Conservation (phyloP, 2,113 vertebrate species). For the Pogona vitticeps region DNA sequence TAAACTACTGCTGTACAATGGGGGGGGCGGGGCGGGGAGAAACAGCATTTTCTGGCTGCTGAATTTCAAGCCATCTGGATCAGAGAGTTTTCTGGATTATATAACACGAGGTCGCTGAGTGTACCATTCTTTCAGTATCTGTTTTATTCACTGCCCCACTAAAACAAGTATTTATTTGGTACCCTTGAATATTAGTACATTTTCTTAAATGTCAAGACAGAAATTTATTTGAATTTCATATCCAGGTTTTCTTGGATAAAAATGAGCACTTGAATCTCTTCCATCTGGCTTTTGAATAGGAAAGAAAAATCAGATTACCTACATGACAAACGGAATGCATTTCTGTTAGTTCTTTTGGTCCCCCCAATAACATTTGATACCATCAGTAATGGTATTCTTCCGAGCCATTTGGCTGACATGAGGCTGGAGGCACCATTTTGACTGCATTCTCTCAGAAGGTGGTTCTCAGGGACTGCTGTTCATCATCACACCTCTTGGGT, state of each 20-base stretch:
- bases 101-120: fast-evolving
- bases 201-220: constrained; percentile 10
- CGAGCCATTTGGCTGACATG: no score
- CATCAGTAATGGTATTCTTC: no score
- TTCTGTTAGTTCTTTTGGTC: no score
- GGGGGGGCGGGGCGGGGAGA: fast-evolving
- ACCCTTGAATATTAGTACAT: neutral
- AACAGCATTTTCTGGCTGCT: neutral
- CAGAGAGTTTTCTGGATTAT: neutral
- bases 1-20: neutral
- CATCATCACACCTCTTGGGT: no score
- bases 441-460: no score
- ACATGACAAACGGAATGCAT: no score
- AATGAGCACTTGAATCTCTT: neutral
- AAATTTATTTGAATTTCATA: constrained; percentile 11
- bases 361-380: no score
- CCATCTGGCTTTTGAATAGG: neutral
- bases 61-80: neutral
- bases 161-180: neutral
- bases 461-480: no score
- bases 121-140: neutral
- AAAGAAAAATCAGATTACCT: no score
- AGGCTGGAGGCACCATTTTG: no score
- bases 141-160: neutral
- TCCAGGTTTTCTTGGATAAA: neutral